Evolutionary conservation across 2,888 invertebrate genomes (phyloP).

Genomic region (Calameuta pallipes): DNA sequence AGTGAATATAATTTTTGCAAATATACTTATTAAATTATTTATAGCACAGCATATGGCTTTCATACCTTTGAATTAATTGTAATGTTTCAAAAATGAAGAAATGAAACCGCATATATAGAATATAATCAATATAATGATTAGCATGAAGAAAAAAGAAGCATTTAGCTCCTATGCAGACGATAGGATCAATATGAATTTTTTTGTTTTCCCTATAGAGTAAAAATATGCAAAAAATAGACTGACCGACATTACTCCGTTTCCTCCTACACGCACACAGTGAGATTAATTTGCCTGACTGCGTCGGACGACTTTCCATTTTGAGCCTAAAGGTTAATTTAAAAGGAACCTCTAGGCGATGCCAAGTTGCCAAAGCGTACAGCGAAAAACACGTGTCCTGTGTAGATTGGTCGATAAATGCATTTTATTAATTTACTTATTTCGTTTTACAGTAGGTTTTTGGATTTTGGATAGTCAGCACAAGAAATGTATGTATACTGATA

Average conservation of each 20-base stretch:
- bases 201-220: not conserved
- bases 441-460: not conserved
- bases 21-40: not conserved
- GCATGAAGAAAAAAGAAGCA: not conserved
- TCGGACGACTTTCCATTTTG: not conserved
- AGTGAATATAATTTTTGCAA: not conserved
- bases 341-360: not conserved
- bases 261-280: not conserved
- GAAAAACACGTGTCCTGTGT: not conserved
- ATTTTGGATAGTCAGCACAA: not conserved
- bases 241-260: not conserved
- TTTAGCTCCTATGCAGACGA: not conserved
- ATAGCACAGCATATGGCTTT: too few species aligned
- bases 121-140: not conserved
- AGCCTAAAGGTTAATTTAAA: not conserved
- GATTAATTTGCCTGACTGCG: not conserved
- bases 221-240: not conserved
- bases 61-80: not conserved
- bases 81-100: not conserved
- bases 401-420: not conserved
- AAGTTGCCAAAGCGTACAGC: not conserved
- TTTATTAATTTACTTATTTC: not conserved
- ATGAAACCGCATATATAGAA: not conserved
- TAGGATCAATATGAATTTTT: not conserved
- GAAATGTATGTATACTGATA: not conserved